Percentiles rank a stretch among this genome's conserved stretches.
Evolutionary conservation across 2,797 vertebrate species (phyloP).

Genomic region (Triplophysa yarkandensis): DNA sequence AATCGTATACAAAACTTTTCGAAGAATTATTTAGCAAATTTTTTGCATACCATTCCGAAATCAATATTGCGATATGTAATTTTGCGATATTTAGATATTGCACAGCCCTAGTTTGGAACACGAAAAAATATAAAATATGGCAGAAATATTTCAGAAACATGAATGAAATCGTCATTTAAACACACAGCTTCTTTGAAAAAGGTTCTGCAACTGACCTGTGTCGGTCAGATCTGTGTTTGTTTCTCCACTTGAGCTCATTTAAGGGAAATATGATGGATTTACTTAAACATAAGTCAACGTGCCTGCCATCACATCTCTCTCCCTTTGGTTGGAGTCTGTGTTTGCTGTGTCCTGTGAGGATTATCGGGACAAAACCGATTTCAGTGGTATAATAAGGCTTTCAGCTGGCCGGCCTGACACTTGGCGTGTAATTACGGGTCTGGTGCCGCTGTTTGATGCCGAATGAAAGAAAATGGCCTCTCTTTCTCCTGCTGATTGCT

Average conservation of each 20-base stretch:
- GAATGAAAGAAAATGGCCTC: constrained; percentile 91
- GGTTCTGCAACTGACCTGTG: background rate
- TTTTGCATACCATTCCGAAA: too few species aligned
- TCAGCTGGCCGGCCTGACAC: constrained; percentile 82
- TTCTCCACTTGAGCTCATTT: constrained; percentile 24
- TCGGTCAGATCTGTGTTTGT: background rate
- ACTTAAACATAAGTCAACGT: constrained; percentile 68
- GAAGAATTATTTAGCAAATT: too few species aligned
- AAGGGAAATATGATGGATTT: constrained; percentile 39
- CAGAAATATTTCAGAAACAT: too few species aligned
- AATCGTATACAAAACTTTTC: too few species aligned
- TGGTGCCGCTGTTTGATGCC: constrained; percentile 90
- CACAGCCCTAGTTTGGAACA: too few species aligned
- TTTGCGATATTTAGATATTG: too few species aligned
- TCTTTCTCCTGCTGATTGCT: constrained; percentile 89
- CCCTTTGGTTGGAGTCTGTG: constrained; percentile 58
- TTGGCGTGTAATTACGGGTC: constrained; percentile 96
- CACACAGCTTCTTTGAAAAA: background rate
- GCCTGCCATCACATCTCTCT: constrained; percentile 9
- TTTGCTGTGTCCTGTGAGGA: constrained; percentile 71
- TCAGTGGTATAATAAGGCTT: constrained; percentile 86
- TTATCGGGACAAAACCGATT: constrained; percentile 84
- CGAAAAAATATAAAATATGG: too few species aligned
- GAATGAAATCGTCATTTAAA: too few species aligned
- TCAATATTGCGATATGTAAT: too few species aligned